phyloP scores from a whole-genome alignment of 2,888 invertebrate genomes.

The Nymphalis urticae region DNA sequence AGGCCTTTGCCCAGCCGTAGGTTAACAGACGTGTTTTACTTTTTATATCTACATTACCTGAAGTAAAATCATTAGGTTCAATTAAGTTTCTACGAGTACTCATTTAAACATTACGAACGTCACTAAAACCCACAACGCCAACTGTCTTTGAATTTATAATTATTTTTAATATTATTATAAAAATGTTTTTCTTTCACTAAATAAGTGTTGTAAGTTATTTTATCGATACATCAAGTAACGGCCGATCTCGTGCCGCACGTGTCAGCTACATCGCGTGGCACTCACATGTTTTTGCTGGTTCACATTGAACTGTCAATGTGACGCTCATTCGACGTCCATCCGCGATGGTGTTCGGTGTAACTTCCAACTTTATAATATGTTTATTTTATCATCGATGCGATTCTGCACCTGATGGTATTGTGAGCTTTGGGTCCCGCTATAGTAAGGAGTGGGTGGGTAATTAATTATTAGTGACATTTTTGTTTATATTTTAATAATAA shows the following conservation, averaged over 20 bases:
- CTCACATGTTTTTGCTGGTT: slow-evolving; percentile 36
- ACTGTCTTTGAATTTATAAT: too few relatives aligned
- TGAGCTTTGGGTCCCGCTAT: background rate
- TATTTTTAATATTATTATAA: too few relatives aligned
- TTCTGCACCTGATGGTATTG: slow-evolving; percentile 28
- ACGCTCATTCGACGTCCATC: slow-evolving; percentile 45
- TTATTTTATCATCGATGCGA: slow-evolving; percentile 33
- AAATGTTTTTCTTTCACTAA: too few relatives aligned
- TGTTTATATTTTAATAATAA: too few relatives aligned
- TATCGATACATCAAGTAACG: background rate
- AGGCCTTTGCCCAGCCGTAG: too few relatives aligned
- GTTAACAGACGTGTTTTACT: too few relatives aligned
- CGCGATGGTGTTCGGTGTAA: slow-evolving; percentile 34
- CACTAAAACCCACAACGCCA: too few relatives aligned
- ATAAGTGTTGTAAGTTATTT: background rate
- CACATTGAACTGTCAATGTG: slow-evolving; percentile 44
- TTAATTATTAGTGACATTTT: background rate
- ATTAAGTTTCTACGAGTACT: too few relatives aligned
- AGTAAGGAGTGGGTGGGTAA: background rate
- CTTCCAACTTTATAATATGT: slow-evolving; percentile 28
- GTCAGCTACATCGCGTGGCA: slow-evolving; percentile 33
- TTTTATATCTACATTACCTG: too few relatives aligned
- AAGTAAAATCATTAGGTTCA: too few relatives aligned
- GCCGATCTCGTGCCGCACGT: slow-evolving; percentile 25
- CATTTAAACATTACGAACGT: too few relatives aligned